Conservation (phyloP, 2,797 vertebrate species). For the Rhinophrynus dorsalis region DNA sequence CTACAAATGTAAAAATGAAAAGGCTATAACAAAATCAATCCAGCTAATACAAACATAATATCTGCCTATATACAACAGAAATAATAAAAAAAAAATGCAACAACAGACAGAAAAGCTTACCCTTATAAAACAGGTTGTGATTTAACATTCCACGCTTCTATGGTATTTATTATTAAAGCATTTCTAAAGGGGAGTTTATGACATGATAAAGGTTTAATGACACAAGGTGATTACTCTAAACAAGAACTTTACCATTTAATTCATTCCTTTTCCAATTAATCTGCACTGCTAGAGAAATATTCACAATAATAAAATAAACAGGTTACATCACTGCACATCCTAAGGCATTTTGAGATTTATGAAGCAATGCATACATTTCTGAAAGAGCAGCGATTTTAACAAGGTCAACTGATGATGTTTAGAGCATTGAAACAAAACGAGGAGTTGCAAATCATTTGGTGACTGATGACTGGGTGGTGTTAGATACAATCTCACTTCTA, state of each 20-base stretch:
- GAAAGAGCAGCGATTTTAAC: slow-evolving; percentile 32
- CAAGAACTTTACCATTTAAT: slow-evolving; percentile 29
- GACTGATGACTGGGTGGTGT: neutral
- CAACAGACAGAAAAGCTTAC: neutral
- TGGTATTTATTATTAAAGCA: slow-evolving; percentile 40
- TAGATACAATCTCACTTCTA: neutral
- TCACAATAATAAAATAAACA: slow-evolving; percentile 35
- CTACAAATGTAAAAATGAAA: neutral
- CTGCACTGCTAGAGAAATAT: slow-evolving; percentile 32
- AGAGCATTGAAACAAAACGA: neutral
- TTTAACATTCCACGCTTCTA: neutral
- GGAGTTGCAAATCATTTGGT: neutral
- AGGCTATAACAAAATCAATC: slow-evolving; percentile 36
- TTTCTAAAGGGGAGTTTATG: slow-evolving; percentile 34
- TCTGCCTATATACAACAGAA: slow-evolving; percentile 9
- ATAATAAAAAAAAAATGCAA: slow-evolving; percentile 13
- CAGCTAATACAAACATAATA: slow-evolving; percentile 28
- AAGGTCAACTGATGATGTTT: slow-evolving; percentile 30
- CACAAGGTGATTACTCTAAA: slow-evolving; percentile 34
- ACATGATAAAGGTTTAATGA: slow-evolving; percentile 43
- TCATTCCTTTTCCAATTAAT: slow-evolving; percentile 41
- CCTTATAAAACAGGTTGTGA: slow-evolving; percentile 25
- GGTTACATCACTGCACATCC: slow-evolving; percentile 25
- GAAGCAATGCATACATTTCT: slow-evolving; percentile 3
- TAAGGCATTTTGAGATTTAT: slow-evolving; percentile 15